phyloP scores from a whole-genome alignment of 2,888 invertebrate species.

The Drosophila robusta region DNA sequence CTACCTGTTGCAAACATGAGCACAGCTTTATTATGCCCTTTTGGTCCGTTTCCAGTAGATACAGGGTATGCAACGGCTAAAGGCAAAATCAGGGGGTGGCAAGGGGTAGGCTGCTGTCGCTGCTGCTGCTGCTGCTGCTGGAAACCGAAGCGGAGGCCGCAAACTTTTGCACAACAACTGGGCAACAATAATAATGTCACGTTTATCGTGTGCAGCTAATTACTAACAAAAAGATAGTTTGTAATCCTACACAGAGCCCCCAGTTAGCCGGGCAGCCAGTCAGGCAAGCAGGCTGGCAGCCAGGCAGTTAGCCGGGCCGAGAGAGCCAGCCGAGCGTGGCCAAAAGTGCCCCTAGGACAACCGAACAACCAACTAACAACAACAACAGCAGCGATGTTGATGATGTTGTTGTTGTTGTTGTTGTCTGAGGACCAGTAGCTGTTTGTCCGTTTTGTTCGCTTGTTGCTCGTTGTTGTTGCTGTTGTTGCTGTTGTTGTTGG shows the following conservation, averaged over 20 bases:
- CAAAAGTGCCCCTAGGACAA: conserved; percentile 74
- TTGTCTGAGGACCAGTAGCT: conserved; percentile 58
- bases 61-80: conserved; percentile 20
- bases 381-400: conserved; percentile 21
- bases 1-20: neutral
- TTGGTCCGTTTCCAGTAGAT: neutral
- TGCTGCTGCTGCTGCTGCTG: conserved; percentile 16
- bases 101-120: conserved; percentile 9
- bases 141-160: conserved; percentile 24
- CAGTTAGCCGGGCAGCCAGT: conserved; percentile 34
- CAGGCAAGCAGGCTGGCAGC: conserved; percentile 22
- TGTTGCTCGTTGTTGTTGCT: conserved; percentile 38
- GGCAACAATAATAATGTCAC: conserved; percentile 79
- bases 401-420: conserved; percentile 28
- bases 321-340: conserved; percentile 73
- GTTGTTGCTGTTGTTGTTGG: conserved; percentile 37
- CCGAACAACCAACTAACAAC: conserved; percentile 39
- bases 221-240: conserved; percentile 81
- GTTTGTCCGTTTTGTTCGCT: conserved; percentile 54
- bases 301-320: conserved; percentile 40
- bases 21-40: neutral
- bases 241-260: conserved; percentile 72
- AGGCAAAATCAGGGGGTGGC: neutral
- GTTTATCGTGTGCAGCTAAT: conserved; percentile 82
- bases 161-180: conserved; percentile 71